Base-by-base conservation (phyloP, 2,113 vertebrate genomes). In the Tachycineta bicolor region DNA sequence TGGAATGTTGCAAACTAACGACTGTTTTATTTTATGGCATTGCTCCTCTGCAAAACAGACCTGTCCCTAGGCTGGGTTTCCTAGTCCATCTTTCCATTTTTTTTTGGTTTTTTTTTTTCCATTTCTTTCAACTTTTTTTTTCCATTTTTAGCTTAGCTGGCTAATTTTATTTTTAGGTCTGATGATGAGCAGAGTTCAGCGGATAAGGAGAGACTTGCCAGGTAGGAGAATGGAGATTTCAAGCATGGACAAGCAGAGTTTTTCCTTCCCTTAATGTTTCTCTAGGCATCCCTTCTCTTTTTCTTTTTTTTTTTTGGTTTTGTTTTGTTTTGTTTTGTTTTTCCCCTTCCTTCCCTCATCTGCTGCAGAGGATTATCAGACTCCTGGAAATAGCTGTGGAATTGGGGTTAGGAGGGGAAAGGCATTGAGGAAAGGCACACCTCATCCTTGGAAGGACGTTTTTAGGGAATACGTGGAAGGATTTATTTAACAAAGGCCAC, bases 171-270 rank as follows among this genome's bases (percentile, higher is more conserved):
- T 99, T 99, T 97, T 98, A 99, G 98, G 98, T 99, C 98, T 98
- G 98, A 99, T 98, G 98, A 99, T 98, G 98, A 99, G 62, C 98
- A 99, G 98, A 98, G 98, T 90, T 99, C 98, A 98, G 98, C 98
- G 98, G 98, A 99, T 99, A 99, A 99, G 98, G 98, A 99, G 98
- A 99, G 98, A 97, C 98, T 98, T 95, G 98, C 99, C 98, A 99
- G 99, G 98, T 99, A 98, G 97, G 98, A 98, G 94, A 97, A 94
- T 33, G 82, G 96, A 97, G 94, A 95, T 96, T 93, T 82, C 97
- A 77, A 97, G 98, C 98, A 98, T 98, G 96, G 96, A 97, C 93
- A 94, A 97, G 94, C 97, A 93, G 96, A 96, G 93, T 90, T 37
- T 95, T 89, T 86, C 87, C 68, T 93, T 58, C 62, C 91, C 91